Percentiles rank a stretch among this genome's conserved stretches.
phyloP scores from a whole-genome alignment of 2,888 invertebrate genomes.

The Eupithecia tripunctaria region DNA sequence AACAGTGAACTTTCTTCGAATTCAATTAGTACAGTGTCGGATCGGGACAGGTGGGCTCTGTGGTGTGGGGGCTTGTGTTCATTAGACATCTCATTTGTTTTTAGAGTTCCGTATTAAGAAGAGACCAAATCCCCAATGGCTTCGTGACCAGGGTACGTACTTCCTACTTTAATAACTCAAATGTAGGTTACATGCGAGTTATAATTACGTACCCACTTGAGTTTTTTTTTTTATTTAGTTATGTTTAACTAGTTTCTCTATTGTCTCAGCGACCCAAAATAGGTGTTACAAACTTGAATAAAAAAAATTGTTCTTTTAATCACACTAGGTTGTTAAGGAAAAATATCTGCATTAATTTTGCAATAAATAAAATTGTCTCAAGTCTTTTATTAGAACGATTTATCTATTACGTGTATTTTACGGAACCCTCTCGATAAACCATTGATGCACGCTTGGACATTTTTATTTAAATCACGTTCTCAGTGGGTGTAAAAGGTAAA shows the following conservation, averaged over 20 bases:
- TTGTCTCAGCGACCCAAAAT: no score
- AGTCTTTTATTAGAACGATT: not conserved
- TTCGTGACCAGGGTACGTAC: no score
- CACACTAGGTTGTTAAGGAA: no score
- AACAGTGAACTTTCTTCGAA: not conserved
- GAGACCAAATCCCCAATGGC: no score
- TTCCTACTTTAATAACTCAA: no score
- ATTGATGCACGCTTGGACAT: no score
- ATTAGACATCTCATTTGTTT: not conserved
- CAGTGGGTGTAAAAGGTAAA: not conserved
- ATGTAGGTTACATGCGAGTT: no score
- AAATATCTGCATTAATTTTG: not conserved
- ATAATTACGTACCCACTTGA: no score
- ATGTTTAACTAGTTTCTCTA: no score
- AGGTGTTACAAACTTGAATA: no score
- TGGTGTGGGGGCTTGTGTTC: not conserved
- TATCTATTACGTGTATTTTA: not conserved
- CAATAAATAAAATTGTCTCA: not conserved
- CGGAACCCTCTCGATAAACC: not conserved
- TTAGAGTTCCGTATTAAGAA: not conserved
- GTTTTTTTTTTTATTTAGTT: no score
- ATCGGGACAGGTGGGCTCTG: not conserved
- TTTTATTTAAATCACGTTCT: constrained; percentile 11
- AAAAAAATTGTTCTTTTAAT: no score
- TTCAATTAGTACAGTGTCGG: not conserved